Conservation (phyloP, 1,140 invertebrate species). For the Brachionus paranguensis region DNA sequence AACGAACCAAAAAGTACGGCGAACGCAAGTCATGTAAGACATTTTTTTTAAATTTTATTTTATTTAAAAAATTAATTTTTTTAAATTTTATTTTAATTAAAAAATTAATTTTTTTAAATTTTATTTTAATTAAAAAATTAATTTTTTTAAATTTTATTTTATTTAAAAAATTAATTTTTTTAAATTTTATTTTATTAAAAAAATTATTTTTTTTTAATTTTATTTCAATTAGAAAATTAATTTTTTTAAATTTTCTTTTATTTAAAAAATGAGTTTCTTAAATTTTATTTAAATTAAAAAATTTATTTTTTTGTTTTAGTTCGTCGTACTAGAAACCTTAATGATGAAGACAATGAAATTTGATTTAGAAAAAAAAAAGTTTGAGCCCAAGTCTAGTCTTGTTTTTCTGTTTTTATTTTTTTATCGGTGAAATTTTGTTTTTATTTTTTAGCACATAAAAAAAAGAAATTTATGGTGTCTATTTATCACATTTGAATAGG, state of each 20-base stretch:
- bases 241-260: not conserved
- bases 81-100: not conserved
- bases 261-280: no score
- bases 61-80: not conserved
- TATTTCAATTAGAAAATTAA: not conserved
- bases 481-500: not conserved
- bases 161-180: no score
- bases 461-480: not conserved
- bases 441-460: not conserved
- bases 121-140: not conserved
- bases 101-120: no score
- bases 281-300: not conserved
- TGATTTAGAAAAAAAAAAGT: not conserved
- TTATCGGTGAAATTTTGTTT: conserved; percentile 7
- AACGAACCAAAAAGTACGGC: conserved; percentile 38
- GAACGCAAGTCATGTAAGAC: conserved; percentile 30
- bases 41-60: no score
- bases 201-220: not conserved
- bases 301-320: not conserved
- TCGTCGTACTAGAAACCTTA: conserved; percentile 16
- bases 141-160: not conserved
- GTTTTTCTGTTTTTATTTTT: not conserved
- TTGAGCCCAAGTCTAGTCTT: conserved; percentile 13
- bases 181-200: not conserved
- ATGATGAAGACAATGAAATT: conserved; percentile 38